A percentile compares a stretch with the other conserved stretches of the same genome.
Evolutionary conservation across 2,888 invertebrate genomes (phyloP).

Genomic region (Oscheius onirici): DNA sequence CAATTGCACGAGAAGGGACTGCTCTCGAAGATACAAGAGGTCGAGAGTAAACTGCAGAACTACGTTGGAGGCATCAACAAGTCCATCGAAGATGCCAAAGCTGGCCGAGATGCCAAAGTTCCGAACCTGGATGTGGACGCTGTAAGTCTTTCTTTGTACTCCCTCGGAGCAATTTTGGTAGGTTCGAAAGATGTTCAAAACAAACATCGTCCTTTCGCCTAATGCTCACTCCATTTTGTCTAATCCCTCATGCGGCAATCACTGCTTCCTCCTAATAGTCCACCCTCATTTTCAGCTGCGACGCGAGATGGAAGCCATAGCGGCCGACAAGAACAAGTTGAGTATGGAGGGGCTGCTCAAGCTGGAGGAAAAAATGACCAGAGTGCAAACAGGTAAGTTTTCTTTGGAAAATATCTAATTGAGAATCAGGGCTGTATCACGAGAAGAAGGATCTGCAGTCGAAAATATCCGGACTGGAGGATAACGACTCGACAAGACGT

Average conservation of each 20-base stretch:
- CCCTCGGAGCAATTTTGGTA: background rate
- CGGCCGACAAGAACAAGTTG: conserved; percentile 70
- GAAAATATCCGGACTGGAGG: conserved; percentile 37
- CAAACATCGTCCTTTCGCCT: too few relatives aligned
- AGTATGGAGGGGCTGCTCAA: conserved; percentile 70
- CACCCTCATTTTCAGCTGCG: conserved; percentile 56
- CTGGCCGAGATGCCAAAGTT: conserved; percentile 62
- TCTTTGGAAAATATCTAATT: background rate
- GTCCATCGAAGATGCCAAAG: conserved; percentile 66
- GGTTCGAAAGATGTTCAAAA: background rate
- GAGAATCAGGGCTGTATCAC: conserved; percentile 42
- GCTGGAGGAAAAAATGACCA: conserved; percentile 69
- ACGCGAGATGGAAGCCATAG: conserved; percentile 70
- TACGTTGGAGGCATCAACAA: conserved; percentile 62
- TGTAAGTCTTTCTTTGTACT: conserved; percentile 37
- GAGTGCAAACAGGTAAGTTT: conserved; percentile 62
- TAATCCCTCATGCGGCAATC: conserved; percentile 17
- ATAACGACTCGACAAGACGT: background rate
- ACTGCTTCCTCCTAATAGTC: background rate
- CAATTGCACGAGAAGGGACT: conserved; percentile 70
- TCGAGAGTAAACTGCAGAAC: conserved; percentile 61
- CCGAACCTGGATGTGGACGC: conserved; percentile 67
- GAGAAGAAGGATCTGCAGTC: conserved; percentile 48
- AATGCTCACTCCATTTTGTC: background rate
- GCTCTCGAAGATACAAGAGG: conserved; percentile 62